Evolutionary conservation across 2,113 vertebrate species (phyloP).

Genomic region (Cathartes aura): DNA sequence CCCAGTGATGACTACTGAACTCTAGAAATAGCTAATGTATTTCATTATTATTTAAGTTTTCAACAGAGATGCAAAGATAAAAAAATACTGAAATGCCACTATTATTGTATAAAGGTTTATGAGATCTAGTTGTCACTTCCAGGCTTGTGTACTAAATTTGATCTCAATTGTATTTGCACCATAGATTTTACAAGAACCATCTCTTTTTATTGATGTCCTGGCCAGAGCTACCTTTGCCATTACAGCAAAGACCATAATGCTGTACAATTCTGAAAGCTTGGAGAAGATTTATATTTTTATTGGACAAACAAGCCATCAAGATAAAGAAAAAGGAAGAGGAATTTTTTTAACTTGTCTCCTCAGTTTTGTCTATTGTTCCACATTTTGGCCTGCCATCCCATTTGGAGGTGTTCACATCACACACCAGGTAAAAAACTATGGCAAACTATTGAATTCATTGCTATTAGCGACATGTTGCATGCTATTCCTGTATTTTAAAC

Average conservation of each 20-base stretch:
- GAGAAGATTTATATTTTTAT: background rate
- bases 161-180: background rate
- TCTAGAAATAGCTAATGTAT: background rate
- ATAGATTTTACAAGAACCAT: background rate
- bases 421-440: background rate
- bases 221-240: background rate
- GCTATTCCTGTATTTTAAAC: constrained; percentile 49
- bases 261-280: background rate
- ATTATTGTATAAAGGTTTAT: background rate
- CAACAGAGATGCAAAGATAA: background rate
- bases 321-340: background rate
- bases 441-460: constrained; percentile 4
- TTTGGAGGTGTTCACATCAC: background rate
- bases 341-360: background rate
- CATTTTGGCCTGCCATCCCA: background rate
- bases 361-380: background rate
- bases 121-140: background rate
- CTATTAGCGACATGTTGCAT: background rate
- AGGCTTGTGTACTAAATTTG: background rate
- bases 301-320: background rate
- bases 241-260: background rate
- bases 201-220: background rate
- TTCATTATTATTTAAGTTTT: background rate
- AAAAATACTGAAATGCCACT: background rate
- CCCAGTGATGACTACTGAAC: background rate